These are phyloP conservation scores for Hoplodrina blanda DNA, from an alignment of 2,888 invertebrate genomes.

Conservation along the genomic window DNA sequence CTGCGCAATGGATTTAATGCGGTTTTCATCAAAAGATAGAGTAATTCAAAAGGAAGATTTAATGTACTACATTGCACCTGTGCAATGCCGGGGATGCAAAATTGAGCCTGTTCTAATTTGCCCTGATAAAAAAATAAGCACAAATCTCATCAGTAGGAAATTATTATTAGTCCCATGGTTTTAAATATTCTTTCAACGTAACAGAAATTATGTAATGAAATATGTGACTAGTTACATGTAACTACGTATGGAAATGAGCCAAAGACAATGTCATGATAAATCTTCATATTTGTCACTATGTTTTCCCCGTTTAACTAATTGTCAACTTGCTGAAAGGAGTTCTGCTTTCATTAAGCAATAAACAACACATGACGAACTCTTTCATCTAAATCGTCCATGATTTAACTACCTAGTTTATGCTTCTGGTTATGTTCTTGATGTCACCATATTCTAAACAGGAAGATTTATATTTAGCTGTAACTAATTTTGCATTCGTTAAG, in stretches of 20 bases:
- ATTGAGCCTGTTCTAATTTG: too few relatives aligned
- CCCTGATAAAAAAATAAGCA: too few relatives aligned
- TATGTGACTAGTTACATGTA: background rate
- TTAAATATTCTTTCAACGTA: background rate
- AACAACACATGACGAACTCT: conserved; percentile 10
- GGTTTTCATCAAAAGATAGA: too few relatives aligned
- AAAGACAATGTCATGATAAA: conserved; percentile 26
- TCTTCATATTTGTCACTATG: conserved; percentile 23
- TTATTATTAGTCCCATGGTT: background rate
- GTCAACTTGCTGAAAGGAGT: conserved; percentile 23
- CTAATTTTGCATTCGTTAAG: background rate
- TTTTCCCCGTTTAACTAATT: conserved; percentile 26
- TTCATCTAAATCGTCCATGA: conserved; percentile 25
- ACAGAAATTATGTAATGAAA: conserved; percentile 19
- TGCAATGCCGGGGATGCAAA: too few relatives aligned
- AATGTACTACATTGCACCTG: too few relatives aligned
- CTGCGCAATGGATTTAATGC: too few relatives aligned
- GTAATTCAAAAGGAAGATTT: too few relatives aligned
- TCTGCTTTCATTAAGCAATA: conserved; percentile 14
- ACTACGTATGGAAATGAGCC: conserved; percentile 5
- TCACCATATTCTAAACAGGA: conserved; percentile 8
- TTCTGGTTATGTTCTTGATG: conserved; percentile 1
- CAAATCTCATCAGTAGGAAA: too few relatives aligned
- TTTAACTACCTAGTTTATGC: conserved; percentile 5
- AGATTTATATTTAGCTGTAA: conserved; percentile 4